Evolutionary conservation across 2,797 vertebrate species (phyloP).

Genomic region (Thaleichthys pacificus): DNA sequence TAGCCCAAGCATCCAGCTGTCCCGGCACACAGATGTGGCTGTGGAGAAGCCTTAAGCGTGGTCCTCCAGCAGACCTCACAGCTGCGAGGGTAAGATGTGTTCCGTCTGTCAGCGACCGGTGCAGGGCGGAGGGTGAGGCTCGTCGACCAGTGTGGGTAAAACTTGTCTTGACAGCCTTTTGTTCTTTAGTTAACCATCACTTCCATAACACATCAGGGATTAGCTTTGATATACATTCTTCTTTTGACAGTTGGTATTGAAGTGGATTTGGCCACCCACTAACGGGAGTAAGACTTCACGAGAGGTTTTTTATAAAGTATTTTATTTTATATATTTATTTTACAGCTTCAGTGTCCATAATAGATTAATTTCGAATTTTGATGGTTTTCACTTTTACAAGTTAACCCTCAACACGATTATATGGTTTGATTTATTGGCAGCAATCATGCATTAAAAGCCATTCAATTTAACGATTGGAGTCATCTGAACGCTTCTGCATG

Average conservation of each 20-base stretch:
- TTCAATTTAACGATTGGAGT: background rate
- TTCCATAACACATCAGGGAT: constrained; percentile 31
- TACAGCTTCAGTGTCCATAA: background rate
- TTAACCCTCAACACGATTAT: background rate
- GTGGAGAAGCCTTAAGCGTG: constrained; percentile 64
- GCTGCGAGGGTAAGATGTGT: constrained; percentile 65
- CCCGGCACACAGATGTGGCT: constrained; percentile 70
- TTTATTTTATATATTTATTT: no score
- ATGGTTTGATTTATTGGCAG: background rate
- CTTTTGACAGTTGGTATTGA: constrained; percentile 40
- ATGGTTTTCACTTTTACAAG: background rate
- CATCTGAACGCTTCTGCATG: background rate
- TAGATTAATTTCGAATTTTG: background rate
- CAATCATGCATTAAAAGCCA: background rate
- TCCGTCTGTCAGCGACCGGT: constrained; percentile 63
- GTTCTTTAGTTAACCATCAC: constrained; percentile 26
- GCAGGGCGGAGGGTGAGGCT: constrained; percentile 44
- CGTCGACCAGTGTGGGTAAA: constrained; percentile 35
- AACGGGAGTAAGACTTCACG: constrained; percentile 7
- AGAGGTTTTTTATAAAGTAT: background rate
- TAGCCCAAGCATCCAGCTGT: constrained; percentile 68
- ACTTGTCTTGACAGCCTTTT: constrained; percentile 29
- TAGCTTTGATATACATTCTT: constrained; percentile 38
- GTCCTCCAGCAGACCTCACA: constrained; percentile 54
- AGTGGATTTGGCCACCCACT: constrained; percentile 35